Percentiles rank a stretch among this genome's conserved stretches.
These are phyloP conservation scores for Pycnonotus jocosus DNA, from an alignment of 2,113 vertebrate genomes.

Conservation along the genomic window DNA sequence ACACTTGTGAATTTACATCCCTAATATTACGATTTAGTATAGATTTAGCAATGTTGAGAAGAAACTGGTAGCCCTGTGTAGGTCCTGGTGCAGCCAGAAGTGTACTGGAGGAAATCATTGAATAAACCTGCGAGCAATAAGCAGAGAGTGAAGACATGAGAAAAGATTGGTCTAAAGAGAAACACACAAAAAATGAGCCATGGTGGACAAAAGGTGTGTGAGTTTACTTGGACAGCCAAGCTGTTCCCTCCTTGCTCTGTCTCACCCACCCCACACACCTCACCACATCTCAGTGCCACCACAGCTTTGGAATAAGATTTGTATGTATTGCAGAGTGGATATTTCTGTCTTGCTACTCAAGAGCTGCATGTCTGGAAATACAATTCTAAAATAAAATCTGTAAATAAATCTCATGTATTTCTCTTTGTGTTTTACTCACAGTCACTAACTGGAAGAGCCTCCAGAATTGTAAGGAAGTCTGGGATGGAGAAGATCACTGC, in stretches of 20 bases:
- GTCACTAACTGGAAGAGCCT: neutral
- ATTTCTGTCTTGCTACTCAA: neutral
- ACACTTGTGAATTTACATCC: neutral
- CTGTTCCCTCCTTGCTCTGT: neutral
- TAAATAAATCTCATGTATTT: neutral
- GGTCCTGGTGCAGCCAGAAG: neutral
- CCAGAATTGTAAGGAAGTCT: neutral
- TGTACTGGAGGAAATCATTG: neutral
- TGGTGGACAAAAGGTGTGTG: rapidly evolving
- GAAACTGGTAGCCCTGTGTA: neutral
- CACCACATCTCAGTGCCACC: neutral
- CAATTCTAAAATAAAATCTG: neutral
- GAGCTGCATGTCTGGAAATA: neutral
- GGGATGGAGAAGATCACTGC: neutral
- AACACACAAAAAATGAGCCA: neutral
- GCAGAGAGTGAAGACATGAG: neutral
- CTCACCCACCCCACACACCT: neutral
- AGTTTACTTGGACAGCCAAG: neutral
- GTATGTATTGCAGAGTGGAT: neutral
- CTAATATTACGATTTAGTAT: neutral
- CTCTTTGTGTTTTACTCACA: neutral
- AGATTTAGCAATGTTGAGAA: neutral
- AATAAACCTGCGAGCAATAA: neutral
- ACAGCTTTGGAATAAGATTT: neutral
- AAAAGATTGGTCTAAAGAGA: neutral